Conservation (phyloP, 2,113 vertebrate genomes). For the Condylura cristata region DNA sequence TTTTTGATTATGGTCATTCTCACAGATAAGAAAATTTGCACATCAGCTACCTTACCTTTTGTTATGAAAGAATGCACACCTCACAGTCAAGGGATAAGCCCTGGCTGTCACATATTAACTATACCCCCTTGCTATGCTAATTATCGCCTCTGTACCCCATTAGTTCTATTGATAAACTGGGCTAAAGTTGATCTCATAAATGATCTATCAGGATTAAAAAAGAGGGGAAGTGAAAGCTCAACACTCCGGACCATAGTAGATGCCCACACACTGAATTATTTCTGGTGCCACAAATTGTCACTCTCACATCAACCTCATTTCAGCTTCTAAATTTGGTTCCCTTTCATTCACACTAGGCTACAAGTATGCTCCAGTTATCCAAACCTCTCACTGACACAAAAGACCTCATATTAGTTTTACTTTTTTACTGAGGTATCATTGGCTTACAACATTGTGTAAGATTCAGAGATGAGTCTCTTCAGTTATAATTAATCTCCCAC, state of each 20-base stretch:
- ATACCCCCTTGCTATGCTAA: not conserved
- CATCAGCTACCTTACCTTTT: not conserved
- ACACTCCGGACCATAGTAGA: not conserved
- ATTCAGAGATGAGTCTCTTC: no score
- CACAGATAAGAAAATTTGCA: not conserved
- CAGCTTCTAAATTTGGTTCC: not conserved
- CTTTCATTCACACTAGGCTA: not conserved
- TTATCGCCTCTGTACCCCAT: not conserved
- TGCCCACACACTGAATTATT: not conserved
- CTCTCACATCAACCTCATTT: not conserved
- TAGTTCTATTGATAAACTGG: not conserved
- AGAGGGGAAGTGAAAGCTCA: not conserved
- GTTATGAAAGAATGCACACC: not conserved
- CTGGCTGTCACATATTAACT: not conserved
- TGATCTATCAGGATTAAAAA: not conserved
- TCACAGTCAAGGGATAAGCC: not conserved
- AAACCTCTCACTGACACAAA: not conserved
- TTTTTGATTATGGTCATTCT: not conserved
- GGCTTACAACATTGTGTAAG: no score
- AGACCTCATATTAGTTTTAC: no score
- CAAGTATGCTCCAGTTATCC: not conserved
- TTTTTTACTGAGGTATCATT: no score
- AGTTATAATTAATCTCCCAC: no score
- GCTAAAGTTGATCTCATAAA: not conserved
- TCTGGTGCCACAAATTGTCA: not conserved